phyloP scores from a whole-genome alignment of 2,113 vertebrate species.

The Chaetura pelagica region DNA sequence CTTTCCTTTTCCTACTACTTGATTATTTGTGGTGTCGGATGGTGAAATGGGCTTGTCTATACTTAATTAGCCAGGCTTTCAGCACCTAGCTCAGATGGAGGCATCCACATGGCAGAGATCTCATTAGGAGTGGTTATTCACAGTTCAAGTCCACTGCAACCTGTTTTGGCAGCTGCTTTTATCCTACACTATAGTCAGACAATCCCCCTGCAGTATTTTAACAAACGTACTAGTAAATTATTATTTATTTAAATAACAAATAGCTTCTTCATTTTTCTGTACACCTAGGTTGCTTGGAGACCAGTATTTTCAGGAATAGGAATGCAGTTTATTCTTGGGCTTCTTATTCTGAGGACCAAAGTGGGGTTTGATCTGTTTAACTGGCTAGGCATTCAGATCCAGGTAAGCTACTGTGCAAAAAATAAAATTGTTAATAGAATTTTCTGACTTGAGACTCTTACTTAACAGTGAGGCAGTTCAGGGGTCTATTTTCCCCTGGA shows the following conservation, averaged over 20 bases:
- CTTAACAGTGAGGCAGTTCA: not conserved
- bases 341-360: constrained; percentile 83
- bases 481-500: not conserved
- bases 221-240: not conserved
- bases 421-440: not conserved
- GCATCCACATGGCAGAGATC: not conserved
- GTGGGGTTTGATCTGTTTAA: constrained; percentile 77
- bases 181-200: not conserved
- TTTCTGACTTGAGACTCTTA: not conserved
- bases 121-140: not conserved
- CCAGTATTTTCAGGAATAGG: constrained; percentile 83
- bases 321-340: constrained; percentile 85
- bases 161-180: not conserved
- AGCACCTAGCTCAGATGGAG: not conserved
- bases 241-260: not conserved
- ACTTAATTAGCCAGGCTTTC: not conserved
- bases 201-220: not conserved
- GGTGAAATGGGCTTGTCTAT: not conserved
- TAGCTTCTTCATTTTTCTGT: not conserved
- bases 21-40: not conserved
- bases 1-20: not conserved
- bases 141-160: rapidly evolving
- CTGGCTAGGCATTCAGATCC: constrained; percentile 83
- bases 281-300: constrained; percentile 82
- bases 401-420: constrained; percentile 74